Evolutionary conservation across 2,113 vertebrate genomes (phyloP).

Genomic region (Pontoporia blainvillei): DNA sequence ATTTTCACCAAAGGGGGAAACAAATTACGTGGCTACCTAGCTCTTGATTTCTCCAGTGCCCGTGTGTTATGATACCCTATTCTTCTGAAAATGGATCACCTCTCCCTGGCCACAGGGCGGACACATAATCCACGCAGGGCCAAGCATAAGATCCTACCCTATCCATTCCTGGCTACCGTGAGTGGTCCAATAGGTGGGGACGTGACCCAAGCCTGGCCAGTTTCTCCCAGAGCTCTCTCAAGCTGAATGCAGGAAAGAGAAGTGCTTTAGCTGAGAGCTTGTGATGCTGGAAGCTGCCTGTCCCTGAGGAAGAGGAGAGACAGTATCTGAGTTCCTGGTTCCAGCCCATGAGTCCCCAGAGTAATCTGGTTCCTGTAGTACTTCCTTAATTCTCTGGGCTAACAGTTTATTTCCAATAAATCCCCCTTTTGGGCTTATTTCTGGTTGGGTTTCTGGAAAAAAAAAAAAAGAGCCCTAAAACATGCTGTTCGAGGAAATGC

Average conservation of each 20-base stretch:
- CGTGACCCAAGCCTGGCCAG: background rate
- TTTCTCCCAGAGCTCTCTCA: background rate
- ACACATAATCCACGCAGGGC: background rate
- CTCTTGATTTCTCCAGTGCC: background rate
- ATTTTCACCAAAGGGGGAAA: background rate
- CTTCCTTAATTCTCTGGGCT: background rate
- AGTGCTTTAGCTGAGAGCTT: background rate
- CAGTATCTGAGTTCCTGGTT: background rate
- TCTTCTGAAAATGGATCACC: background rate
- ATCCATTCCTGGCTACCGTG: background rate
- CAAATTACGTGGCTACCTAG: background rate
- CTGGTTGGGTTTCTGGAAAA: background rate
- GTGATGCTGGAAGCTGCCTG: background rate
- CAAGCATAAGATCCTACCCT: background rate
- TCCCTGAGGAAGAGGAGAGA: background rate
- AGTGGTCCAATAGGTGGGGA: background rate
- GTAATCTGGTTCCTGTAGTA: background rate
- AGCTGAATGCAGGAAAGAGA: background rate
- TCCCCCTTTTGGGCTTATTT: background rate
- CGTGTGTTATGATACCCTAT: background rate
- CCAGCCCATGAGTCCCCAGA: background rate
- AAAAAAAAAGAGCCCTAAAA: background rate
- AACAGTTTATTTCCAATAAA: background rate
- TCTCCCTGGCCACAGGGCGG: background rate
- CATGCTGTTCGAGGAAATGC: background rate